phyloP scores from a whole-genome alignment of 2,888 invertebrate genomes.

The Cephalotes varians region DNA sequence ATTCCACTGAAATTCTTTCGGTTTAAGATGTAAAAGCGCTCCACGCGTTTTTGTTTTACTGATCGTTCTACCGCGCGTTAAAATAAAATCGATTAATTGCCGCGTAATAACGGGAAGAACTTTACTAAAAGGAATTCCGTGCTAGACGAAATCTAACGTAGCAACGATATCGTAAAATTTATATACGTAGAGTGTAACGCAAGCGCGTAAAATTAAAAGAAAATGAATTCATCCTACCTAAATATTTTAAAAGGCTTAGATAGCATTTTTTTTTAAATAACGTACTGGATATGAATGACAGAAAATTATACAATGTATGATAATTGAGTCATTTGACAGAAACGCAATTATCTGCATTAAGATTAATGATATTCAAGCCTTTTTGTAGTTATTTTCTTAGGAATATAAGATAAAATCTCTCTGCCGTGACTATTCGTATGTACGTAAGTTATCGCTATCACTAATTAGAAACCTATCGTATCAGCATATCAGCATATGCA shows the following conservation, averaged over 20 bases:
- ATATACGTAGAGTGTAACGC: neutral
- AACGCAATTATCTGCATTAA: conserved; percentile 4
- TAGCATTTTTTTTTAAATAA: neutral
- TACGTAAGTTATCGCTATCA: conserved; percentile 23
- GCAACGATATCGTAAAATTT: neutral
- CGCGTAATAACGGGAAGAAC: neutral
- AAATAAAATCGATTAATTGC: conserved; percentile 27
- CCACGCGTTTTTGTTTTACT: neutral
- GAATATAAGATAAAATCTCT: conserved; percentile 21
- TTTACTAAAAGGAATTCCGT: conserved; percentile 32
- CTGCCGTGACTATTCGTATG: neutral
- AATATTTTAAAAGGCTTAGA: neutral
- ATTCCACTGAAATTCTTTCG: conserved; percentile 27
- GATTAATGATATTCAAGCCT: conserved; percentile 16
- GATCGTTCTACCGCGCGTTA: neutral
- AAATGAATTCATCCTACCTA: neutral
- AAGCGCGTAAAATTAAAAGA: neutral
- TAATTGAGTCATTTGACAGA: conserved; percentile 2
- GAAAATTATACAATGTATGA: conserved; percentile 5
- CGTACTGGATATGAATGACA: neutral
- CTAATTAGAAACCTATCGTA: neutral
- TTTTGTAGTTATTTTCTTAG: neutral
- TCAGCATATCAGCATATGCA: neutral
- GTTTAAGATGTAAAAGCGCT: neutral
- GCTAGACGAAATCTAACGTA: neutral